These are phyloP conservation scores for Zaprionus gabonicus DNA, from an alignment of 1,140 invertebrate genomes.

Conservation along the genomic window DNA sequence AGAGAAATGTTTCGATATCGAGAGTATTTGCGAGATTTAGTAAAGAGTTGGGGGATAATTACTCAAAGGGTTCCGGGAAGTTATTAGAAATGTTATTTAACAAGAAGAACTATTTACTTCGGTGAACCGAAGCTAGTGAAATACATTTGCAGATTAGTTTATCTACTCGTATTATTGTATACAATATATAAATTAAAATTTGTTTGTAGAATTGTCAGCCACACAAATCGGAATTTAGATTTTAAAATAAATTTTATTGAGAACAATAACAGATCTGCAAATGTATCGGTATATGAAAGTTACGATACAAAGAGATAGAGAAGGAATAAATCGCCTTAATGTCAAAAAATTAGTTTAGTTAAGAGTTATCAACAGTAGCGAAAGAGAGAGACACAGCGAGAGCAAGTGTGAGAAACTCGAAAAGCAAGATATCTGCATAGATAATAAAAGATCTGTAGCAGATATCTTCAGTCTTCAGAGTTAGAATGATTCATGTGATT, in stretches of 20 bases:
- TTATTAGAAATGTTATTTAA: not conserved
- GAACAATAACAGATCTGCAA: not conserved
- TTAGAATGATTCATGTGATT: not conserved
- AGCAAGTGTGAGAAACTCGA: not conserved
- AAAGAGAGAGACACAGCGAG: constrained; percentile 25
- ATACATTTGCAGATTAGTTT: not conserved
- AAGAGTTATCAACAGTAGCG: constrained; percentile 19
- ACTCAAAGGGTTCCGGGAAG: not conserved
- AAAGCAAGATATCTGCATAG: not conserved
- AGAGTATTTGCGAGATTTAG: constrained; percentile 4
- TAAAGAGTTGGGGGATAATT: not conserved
- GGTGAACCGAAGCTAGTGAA: not conserved
- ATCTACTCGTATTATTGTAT: no score
- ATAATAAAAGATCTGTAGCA: not conserved
- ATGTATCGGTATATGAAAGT: not conserved
- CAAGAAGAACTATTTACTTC: not conserved
- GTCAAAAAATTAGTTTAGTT: not conserved
- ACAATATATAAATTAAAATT: no score
- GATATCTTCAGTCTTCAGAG: constrained; percentile 3
- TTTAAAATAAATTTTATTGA: not conserved
- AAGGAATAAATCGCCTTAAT: not conserved
- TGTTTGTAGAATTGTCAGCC: no score
- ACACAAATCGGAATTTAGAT: not conserved
- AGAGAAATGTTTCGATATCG: constrained; percentile 21
- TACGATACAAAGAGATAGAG: not conserved